Evolutionary conservation across 2,888 invertebrate genomes (phyloP), one percentile per base, ranked within the genome.

Genomic region (Nymphalis c-album): DNA sequence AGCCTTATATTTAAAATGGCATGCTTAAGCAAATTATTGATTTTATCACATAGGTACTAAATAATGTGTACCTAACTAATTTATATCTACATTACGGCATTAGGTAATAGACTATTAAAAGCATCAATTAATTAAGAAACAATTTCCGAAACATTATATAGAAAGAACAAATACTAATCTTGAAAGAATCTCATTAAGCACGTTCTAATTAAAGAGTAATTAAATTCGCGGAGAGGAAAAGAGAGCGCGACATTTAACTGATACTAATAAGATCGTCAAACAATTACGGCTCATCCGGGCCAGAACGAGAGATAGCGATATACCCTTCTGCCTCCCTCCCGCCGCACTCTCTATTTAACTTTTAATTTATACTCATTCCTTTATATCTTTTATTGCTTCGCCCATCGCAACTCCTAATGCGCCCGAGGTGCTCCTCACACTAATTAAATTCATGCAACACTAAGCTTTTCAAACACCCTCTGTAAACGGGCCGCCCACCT

Each of bases 291-390:
- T 84, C 82, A 87, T 85, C 85, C 85, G 70, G 63, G 79, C 71
- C 75, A 69, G 77, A 71, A 82, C 79, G 79, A 73, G 83, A 78
- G 78, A 69, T 75, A 26, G 57, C 18, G 17, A 57, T 70, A 66
- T 63, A 74, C 72, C 63, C 68, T 75, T 85, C 84, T 80, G 86
- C 68, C 82, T 86, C 83, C 67, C 79, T 69, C 87, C 71, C 82
- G 75, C 82, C 75, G 77, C 82, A 76, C 81, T 89, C 89, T 90
- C 91, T 92, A 91, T 92, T 92, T 92, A 92, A 92, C 91, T 92
- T 91, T 92, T 92, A 91, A 92, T 92, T 92, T 92, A 92, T 92
- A 91, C 91, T 92, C 91, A 92, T 92, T 91, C 91, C 92, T 92
- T 92, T 92, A 92, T 92, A 92, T 91, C 91, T 92, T 92, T 92